Evolutionary conservation across 2,113 vertebrate genomes (phyloP), one percentile per base, ranked within the genome.

Genomic region (Podilymbus podiceps): DNA sequence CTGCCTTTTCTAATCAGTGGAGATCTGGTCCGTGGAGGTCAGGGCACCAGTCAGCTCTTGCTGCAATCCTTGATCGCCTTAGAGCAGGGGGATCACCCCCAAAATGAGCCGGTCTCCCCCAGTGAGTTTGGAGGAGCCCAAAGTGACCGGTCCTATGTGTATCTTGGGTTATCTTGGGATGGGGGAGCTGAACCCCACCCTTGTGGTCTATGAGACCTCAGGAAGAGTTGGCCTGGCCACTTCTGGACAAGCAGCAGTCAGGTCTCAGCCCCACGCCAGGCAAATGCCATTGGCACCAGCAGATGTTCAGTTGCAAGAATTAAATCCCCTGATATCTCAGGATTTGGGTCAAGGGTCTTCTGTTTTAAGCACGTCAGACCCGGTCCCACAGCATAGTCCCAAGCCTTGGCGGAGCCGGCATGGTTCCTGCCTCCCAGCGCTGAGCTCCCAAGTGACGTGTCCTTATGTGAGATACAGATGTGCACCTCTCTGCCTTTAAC

Each of bases 391-490:
- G 46, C 21, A 12, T 1, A 56, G 42, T 28, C 52, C 14, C 35
- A 40, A 27, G 33, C 19, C 42, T 81, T 1, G 6, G 30, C 4
- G 6, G 62, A 85, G 38, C 38, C 2, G 10, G 44, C 53, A 24
- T 1, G 2, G 5, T 46, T 75, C 76, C 75, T 72, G 52, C 49
- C n/a, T 72, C n/a, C 55, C 35, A 53, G 52, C 0, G 1, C 59
- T n/a, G 66, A 60, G 58, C 38, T 89, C 53, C 68, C 47, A 14
- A 11, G 31, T 55, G 81, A 58, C 46, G 38, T 1, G 0, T 10
- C 60, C 44, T 55, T 10, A 16, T 0, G 0, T 13, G 87, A 60
- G 44, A 4, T 19, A 15, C 1, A 5, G 46, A 0, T 1, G 1
- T 33, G 5, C 5, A 3, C 24, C 59, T 88, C 38, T 31, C 74